Base-by-base conservation (phyloP, 2,113 vertebrate genomes). In the Garra rufa region DNA sequence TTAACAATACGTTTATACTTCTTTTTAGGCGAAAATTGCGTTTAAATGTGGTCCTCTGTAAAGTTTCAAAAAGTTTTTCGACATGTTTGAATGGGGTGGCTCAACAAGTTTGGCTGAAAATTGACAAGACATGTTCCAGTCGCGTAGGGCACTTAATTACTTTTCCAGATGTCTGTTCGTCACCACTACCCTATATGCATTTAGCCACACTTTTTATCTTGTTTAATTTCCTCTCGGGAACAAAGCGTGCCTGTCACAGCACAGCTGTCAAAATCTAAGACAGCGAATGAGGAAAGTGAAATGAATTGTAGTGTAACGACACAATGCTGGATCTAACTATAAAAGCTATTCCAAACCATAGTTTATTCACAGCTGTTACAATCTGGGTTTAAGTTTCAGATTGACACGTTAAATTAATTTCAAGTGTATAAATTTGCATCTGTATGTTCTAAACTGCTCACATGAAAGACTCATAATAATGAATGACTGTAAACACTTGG, bases 51-150 rank as follows among this genome's bases (percentile, higher is more conserved):
- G 50, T 19, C 50, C 59, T 24, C 15, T 52, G 21, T 30, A 7
- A 83, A 86, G 76, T 83, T 81, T 14, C 1, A 9, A 24, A 71
- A 85, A 83, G 59, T 86, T 85, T 52, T 81, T 41, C 67, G 76
- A 28, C 26, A 13, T 44, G 84, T 88, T 84, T 88, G 87, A 88
- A 88, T 88, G 84, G 84, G 46, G 30, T 44, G 74, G 69, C 59
- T 59, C n/a, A 78, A 73, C 50, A 43, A 78, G 75, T 85, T 81
- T 3, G 76, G 26, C 76, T 83, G 10, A 85, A 48, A 81, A 61
- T 81, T 46, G 44, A 3, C 15, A 28, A 17, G n/a, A 38, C 61
- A 67, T 9, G 57, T 79, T 63, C 41, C 13, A 26, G 43, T 67
- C 78, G 24, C 24, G 41, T n/a, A 30, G 30, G 21, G n/a, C 43